Evolutionary conservation across 2,797 vertebrate species (phyloP), one percentile per base, ranked within the genome.

Genomic region (Helarctos malayanus): DNA sequence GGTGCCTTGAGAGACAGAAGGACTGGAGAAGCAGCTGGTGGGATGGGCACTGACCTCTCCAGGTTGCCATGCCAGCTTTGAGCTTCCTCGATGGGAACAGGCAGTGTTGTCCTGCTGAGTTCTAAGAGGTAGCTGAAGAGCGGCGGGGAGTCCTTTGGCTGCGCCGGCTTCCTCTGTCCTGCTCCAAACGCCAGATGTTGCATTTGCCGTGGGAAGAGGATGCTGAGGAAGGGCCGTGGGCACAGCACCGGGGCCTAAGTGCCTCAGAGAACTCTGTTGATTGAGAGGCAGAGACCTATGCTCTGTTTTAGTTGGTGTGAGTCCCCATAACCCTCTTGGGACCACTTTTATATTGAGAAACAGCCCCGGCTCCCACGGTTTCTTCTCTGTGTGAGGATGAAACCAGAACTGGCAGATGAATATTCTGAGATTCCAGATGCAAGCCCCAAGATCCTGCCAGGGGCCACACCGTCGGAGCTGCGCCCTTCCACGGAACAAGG

Each of bases 251-350:
- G 47, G 11, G 61, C 35, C 45, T 18, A 29, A 38, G 35, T 1
- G 0, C 2, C 7, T n/a, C 3, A 3, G 76, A n/a, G 13, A n/a
- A 21, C 47, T 35, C 49, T 21, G 45, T 2, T 16, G 25, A 52
- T 0, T 8, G 68, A 69, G 32, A 59, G 27, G 76, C 45, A 41
- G 16, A n/a, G 10, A 5, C 56, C 54, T 2, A 1, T 6, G 21
- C n/a, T 15, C 57, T 45, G 29, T 1, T 2, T 19, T 9, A n/a
- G 47, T 3, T 3, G 47, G 19, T 6, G 0, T 15, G 9, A 2
- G 35, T 81, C 47, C 27, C 57, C 13, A 6, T 2, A 9, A 21
- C 79, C 68, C 57, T 65, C 7, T 15, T 9, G 47, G 63, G 54
- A 27, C 27, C 56, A 27, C 45, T 1, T 19, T 38, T 32, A 10